A percentile compares a stretch with the other conserved stretches of the same genome.
phyloP scores from a whole-genome alignment of 2,797 vertebrate species.

The Antrozous pallidus region DNA sequence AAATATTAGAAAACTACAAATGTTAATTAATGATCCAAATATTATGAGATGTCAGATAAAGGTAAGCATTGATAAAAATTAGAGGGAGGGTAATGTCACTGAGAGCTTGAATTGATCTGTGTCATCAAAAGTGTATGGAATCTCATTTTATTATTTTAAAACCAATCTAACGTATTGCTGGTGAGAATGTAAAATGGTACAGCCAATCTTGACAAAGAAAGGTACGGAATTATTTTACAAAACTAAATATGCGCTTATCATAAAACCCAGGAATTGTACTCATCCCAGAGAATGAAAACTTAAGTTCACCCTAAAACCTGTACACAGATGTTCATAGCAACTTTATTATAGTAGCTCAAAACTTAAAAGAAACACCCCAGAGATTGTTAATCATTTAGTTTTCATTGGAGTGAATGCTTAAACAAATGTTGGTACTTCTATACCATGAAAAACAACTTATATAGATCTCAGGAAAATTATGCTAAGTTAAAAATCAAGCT shows the following conservation, averaged over 20 bases:
- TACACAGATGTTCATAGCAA: not conserved
- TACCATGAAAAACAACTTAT: not conserved
- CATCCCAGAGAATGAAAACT: slow-evolving; percentile 6
- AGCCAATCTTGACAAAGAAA: not conserved
- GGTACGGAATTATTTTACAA: not conserved
- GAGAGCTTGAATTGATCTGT: not conserved
- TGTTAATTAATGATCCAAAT: not conserved
- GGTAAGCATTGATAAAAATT: not conserved
- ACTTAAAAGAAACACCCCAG: not conserved
- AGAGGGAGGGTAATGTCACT: not conserved
- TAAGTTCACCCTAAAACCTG: not conserved
- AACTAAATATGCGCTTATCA: not conserved
- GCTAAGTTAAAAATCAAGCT: not conserved
- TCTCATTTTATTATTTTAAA: slow-evolving; percentile 4
- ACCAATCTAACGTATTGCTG: not conserved
- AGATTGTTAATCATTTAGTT: not conserved
- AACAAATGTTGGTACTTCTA: not conserved
- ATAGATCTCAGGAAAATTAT: not conserved
- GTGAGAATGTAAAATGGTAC: not conserved
- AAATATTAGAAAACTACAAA: not conserved
- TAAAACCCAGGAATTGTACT: slow-evolving; percentile 13
- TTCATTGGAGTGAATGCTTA: not conserved
- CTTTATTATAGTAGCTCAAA: not conserved
- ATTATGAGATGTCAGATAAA: not conserved
- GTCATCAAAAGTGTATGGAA: not conserved